These are phyloP conservation scores for Gibbula magus DNA, from an alignment of 2,888 invertebrate species.

Conservation along the genomic window DNA sequence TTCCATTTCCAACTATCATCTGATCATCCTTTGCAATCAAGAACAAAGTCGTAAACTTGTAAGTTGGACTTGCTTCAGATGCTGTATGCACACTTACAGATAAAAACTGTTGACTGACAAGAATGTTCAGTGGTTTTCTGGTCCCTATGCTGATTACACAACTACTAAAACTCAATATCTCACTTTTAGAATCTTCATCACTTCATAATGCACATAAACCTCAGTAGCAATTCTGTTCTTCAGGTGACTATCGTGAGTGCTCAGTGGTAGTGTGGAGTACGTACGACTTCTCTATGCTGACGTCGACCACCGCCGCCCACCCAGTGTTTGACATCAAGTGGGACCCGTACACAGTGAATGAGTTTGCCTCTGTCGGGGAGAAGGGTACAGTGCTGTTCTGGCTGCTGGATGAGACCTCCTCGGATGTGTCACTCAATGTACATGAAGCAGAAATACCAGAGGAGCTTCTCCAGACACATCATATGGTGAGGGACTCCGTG, in stretches of 20 bases:
- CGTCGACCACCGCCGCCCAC: constrained; percentile 60
- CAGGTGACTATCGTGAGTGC: constrained; percentile 72
- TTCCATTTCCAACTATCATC: no score
- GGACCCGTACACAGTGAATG: constrained; percentile 73
- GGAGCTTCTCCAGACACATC: constrained; percentile 60
- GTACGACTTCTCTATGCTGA: constrained; percentile 58
- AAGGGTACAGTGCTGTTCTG: constrained; percentile 69
- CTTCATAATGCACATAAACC: no score
- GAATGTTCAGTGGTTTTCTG: neutral
- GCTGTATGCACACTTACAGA: no score
- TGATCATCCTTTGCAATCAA: no score
- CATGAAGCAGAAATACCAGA: constrained; percentile 71
- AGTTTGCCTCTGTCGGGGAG: constrained; percentile 72
- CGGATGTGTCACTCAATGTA: constrained; percentile 62
- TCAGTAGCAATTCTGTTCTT: no score
- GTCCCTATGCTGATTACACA: neutral
- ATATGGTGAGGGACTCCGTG: constrained; percentile 39
- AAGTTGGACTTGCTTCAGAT: no score
- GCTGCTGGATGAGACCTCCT: constrained; percentile 68
- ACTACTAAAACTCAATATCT: no score
- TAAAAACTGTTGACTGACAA: no score
- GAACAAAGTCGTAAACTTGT: no score
- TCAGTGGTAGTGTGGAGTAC: constrained; percentile 71
- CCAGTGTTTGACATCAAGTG: constrained; percentile 70
- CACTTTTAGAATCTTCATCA: no score